A percentile compares a stretch with the other conserved stretches of the same genome.
These are phyloP conservation scores for Coryphaenoides rupestris DNA, from an alignment of 2,113 vertebrate species.

Conservation along the genomic window DNA sequence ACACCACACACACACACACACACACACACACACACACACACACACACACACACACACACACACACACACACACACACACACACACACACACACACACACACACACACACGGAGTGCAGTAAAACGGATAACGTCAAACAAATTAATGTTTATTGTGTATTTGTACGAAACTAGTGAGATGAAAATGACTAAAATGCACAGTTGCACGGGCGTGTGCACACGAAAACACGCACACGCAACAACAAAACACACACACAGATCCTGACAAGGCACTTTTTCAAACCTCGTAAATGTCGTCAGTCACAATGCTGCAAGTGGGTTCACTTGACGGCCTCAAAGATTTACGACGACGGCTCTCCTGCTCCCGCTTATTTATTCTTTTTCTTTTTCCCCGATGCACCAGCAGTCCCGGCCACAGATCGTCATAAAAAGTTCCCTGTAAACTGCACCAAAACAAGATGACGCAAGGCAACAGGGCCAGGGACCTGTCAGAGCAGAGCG, in stretches of 20 bases:
- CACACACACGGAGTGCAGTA: too few species aligned
- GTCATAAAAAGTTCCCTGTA: not conserved
- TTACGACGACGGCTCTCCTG: not conserved
- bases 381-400: too few species aligned
- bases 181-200: conserved; percentile 3
- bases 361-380: too few species aligned
- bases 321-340: too few species aligned
- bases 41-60: conserved; percentile 8
- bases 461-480: not conserved
- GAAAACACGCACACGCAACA: not conserved
- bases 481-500: not conserved
- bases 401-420: not conserved
- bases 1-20: not conserved
- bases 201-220: conserved; percentile 7
- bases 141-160: too few species aligned
- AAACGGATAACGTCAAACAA: too few species aligned
- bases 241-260: not conserved
- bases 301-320: too few species aligned
- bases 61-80: not conserved
- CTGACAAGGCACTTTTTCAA: too few species aligned
- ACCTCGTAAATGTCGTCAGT: too few species aligned
- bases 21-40: conserved; percentile 8
- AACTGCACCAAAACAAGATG: not conserved
- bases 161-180: too few species aligned
- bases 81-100: not conserved